A percentile compares a stretch with the other conserved stretches of the same genome.
Evolutionary conservation across 2,888 invertebrate genomes (phyloP).

Genomic region (Strigamia maritima): DNA sequence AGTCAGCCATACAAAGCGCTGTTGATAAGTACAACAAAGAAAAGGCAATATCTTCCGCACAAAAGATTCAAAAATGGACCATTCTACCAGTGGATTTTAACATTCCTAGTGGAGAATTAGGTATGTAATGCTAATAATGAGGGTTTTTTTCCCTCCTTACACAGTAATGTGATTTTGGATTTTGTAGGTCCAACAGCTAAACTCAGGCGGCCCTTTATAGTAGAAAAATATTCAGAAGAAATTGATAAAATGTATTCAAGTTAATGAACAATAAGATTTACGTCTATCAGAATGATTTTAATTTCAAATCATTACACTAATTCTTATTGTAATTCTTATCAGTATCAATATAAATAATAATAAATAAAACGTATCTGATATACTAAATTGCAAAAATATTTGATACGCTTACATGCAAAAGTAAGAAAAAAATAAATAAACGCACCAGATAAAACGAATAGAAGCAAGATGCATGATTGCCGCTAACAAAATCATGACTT

Average conservation of each 20-base stretch:
- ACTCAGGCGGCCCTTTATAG: neutral
- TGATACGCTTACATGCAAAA: too few relatives aligned
- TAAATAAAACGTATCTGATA: too few relatives aligned
- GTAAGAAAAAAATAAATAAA: too few relatives aligned
- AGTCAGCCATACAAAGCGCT: conserved; percentile 17
- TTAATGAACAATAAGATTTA: neutral
- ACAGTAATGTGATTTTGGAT: neutral
- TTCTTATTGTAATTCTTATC: too few relatives aligned
- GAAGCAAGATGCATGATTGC: too few relatives aligned
- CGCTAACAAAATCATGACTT: too few relatives aligned
- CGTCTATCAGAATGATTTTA: too few relatives aligned
- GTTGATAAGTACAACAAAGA: conserved; percentile 11
- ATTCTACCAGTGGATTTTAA: conserved; percentile 35
- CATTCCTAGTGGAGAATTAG: conserved; percentile 35
- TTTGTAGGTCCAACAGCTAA: neutral
- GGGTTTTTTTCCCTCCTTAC: neutral
- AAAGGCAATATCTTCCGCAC: conserved; percentile 34
- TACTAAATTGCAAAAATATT: too few relatives aligned
- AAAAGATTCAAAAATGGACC: conserved; percentile 34
- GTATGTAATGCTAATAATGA: neutral
- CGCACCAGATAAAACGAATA: too few relatives aligned
- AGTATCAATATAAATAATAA: too few relatives aligned
- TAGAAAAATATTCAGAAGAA: neutral
- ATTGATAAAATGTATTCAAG: neutral
- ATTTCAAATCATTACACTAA: too few relatives aligned